Evolutionary conservation across 2,797 vertebrate genomes (phyloP).

Genomic region (Neostethus bicornis): DNA sequence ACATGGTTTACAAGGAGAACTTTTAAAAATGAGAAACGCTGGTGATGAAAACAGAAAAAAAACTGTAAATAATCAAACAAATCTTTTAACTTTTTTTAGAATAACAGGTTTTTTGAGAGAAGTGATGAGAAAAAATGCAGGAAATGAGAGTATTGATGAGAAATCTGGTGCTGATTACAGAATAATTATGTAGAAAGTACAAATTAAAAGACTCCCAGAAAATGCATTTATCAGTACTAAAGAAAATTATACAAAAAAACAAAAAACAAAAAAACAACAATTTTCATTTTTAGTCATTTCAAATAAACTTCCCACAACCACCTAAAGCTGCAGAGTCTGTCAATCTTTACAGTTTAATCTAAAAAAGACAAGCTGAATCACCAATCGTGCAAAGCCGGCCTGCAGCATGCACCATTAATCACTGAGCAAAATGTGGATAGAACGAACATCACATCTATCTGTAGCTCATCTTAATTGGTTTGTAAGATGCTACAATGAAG

Average conservation of each 20-base stretch:
- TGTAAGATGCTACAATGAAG: conserved; percentile 25
- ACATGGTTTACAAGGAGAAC: conserved; percentile 18
- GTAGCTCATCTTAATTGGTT: conserved; percentile 48
- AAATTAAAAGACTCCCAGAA: background rate
- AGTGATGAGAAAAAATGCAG: conserved; percentile 56
- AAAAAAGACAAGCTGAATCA: conserved; percentile 39
- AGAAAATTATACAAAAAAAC: too few relatives aligned
- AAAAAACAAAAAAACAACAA: background rate
- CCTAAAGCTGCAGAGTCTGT: conserved; percentile 5
- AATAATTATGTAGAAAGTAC: background rate
- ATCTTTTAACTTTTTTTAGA: conserved; percentile 15
- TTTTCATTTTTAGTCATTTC: background rate
- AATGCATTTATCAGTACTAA: too few relatives aligned
- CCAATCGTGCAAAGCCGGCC: conserved; percentile 13
- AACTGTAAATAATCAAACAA: conserved; percentile 2
- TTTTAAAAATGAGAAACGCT: conserved; percentile 3
- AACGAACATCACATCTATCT: conserved; percentile 44
- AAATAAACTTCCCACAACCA: conserved; percentile 16
- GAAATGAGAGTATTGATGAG: conserved; percentile 43
- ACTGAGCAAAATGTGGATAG: conserved; percentile 46
- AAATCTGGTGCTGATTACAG: background rate
- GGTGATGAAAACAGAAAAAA: conserved; percentile 18
- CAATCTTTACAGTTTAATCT: conserved; percentile 38
- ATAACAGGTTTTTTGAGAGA: conserved; percentile 32
- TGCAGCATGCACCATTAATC: conserved; percentile 44